phyloP scores from a whole-genome alignment of 2,888 invertebrate genomes.

The Pseudeuparius sepicola region DNA sequence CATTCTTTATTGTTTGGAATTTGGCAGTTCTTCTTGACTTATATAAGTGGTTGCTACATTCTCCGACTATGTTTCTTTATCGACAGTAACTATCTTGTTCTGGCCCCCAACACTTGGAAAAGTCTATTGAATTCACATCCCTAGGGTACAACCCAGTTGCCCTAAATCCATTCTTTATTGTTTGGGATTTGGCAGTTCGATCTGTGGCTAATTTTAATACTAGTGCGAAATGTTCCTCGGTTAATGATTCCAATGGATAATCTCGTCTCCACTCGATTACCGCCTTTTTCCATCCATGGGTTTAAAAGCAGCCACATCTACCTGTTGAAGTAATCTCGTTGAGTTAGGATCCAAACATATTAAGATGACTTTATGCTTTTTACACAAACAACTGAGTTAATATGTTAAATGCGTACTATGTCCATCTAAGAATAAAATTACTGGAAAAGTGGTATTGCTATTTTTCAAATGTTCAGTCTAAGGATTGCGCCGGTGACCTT shows the following conservation, averaged over 20 bases:
- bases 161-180: conserved; percentile 2
- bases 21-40: not conserved
- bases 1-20: conserved; percentile 2
- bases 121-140: too few species aligned
- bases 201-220: conserved; percentile 3
- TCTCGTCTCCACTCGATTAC: conserved; percentile 3
- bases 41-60: not conserved
- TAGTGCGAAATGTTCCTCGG: conserved; percentile 1
- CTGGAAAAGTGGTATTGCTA: too few species aligned
- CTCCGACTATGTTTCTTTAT: too few species aligned
- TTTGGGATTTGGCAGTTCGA: conserved; percentile 2
- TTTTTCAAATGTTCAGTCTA: too few species aligned
- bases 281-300: conserved; percentile 3
- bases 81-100: conserved; percentile 1
- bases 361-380: too few species aligned
- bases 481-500: too few species aligned
- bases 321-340: too few species aligned
- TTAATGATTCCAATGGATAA: too few species aligned
- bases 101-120: conserved; percentile 3
- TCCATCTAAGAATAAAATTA: too few species aligned
- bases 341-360: too few species aligned
- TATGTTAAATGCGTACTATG: too few species aligned
- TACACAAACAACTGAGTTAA: too few species aligned
- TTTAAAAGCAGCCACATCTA: conserved; percentile 1
- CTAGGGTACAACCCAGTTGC: not conserved